Evolutionary conservation across 2,888 invertebrate genomes (phyloP), one percentile per base, ranked within the genome.

Genomic region (Bombylius discolor): DNA sequence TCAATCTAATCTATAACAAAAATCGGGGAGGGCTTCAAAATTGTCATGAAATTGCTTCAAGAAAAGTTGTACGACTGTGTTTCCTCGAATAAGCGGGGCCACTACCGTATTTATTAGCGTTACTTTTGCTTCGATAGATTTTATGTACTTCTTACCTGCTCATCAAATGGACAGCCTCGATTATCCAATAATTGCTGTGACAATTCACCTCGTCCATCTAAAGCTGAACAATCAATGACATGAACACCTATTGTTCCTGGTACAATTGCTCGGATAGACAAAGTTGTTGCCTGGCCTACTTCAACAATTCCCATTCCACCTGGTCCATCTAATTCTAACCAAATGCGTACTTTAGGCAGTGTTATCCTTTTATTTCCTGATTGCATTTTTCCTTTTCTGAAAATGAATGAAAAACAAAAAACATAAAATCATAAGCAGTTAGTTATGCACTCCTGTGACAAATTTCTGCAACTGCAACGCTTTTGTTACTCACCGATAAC

Each of bases 181-280:
- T 84, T 82, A 68, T 88, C 87, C 9, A 87, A 74, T 31, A 89
- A 75, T 60, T 82, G 82, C 67, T 88, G 87, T 4, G 84, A 84
- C 4, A 84, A 82, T 64, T 86, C 85, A 1, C 85, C 85, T 4
- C 87, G 73, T 9, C 89, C 89, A 66, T 89, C 89, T 64, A 88
- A 83, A 0, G 89, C 89, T 5, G 82, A 74, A 70, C 89, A 89
- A 66, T 88, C 85, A 0, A 87, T 82, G 42, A 89, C 80, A 61
- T 82, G 80, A 56, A 87, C 82, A 39, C 85, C 87, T 59, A 87
- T 81, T 31, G 83, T 85, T 63, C 80, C 86, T 79, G 77, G 63
- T 67, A 79, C 66, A 55, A 72, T 66, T 51, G 73, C 70, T 54
- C 70, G 68, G n/a, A 73, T 69, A 4, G 70, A 79, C n/a, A 87